These are phyloP conservation scores for Malaclemys terrapin DNA, from an alignment of 2,113 vertebrate species.

Conservation along the genomic window DNA sequence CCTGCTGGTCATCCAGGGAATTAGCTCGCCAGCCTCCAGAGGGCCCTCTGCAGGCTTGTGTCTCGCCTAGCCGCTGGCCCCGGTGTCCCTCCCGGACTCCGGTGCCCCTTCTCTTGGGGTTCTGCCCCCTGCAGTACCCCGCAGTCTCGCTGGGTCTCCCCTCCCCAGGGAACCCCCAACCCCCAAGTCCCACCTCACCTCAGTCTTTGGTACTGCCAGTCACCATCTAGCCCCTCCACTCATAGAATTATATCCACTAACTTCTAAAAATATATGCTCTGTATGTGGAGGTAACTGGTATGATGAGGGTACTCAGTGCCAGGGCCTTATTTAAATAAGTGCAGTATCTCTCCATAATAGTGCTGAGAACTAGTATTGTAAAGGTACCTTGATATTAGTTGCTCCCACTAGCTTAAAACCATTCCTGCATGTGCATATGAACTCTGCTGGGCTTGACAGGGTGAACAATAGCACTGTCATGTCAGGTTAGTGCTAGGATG, in stretches of 20 bases:
- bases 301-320: not conserved
- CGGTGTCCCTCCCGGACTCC: too few relatives aligned
- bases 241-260: accelerated
- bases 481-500: not conserved
- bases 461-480: not conserved
- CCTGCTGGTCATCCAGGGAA: too few relatives aligned
- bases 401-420: not conserved
- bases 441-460: not conserved
- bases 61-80: too few relatives aligned
- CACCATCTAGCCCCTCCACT: too few relatives aligned
- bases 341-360: not conserved
- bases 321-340: not conserved
- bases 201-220: too few relatives aligned
- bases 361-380: not conserved
- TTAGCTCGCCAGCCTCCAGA: too few relatives aligned
- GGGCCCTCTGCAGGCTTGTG: too few relatives aligned
- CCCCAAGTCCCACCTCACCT: too few relatives aligned
- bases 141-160: too few relatives aligned
- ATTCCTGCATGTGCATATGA: not conserved
- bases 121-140: too few relatives aligned
- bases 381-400: not conserved
- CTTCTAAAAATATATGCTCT: not conserved
- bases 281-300: not conserved
- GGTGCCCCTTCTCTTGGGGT: too few relatives aligned
- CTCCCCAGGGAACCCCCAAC: too few relatives aligned